A percentile compares a stretch with the other conserved stretches of the same genome.
Conservation (phyloP, 1,140 invertebrate genomes). For the Drosophila carrolli region DNA sequence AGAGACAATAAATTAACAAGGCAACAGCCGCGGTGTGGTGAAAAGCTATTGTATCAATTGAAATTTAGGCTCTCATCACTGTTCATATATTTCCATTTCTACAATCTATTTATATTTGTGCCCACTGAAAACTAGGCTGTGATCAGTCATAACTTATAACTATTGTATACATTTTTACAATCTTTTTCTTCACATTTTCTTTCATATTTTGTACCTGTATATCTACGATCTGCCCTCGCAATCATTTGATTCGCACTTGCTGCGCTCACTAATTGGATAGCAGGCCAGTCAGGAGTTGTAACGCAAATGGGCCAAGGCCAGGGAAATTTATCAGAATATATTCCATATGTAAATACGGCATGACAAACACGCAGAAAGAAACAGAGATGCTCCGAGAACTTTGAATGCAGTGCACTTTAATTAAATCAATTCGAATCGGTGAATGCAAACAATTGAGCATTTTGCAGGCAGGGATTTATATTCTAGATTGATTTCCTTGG, state of each 20-base stretch:
- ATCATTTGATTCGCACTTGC: constrained; percentile 17
- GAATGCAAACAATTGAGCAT: constrained; percentile 8
- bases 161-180: too few relatives aligned
- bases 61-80: too few relatives aligned
- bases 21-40: neutral
- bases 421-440: constrained; percentile 37
- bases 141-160: too few relatives aligned
- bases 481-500: neutral
- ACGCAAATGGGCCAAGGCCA: constrained; percentile 25
- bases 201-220: too few relatives aligned
- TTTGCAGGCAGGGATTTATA: constrained; percentile 10
- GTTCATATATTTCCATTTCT: too few relatives aligned
- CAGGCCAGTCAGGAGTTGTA: neutral
- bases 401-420: constrained; percentile 44
- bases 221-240: constrained; percentile 8
- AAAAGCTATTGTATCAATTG: too few relatives aligned
- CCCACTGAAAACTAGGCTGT: too few relatives aligned
- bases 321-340: constrained; percentile 9
- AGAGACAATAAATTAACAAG: constrained; percentile 8
- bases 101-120: too few relatives aligned
- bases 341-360: constrained; percentile 38
- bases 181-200: too few relatives aligned
- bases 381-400: neutral
- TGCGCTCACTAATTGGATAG: constrained; percentile 34
- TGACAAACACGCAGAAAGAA: neutral